These are phyloP conservation scores for Meriones psammophilus DNA, from an alignment of 2,797 vertebrate species.

Conservation along the genomic window DNA sequence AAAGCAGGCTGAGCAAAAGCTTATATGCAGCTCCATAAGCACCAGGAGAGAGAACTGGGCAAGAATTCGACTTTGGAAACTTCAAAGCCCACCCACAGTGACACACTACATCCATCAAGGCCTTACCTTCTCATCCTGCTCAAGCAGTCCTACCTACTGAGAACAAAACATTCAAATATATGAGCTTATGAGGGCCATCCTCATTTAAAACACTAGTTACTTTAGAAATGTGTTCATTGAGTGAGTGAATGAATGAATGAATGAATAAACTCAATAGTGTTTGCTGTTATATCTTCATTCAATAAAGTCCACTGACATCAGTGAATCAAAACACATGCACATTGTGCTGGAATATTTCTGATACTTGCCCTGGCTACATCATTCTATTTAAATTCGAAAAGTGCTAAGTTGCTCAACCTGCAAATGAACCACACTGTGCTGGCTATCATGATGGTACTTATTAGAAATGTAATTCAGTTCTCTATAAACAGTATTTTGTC, in stretches of 20 bases:
- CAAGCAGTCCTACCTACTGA: not conserved
- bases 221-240: not conserved
- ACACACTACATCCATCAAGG: not conserved
- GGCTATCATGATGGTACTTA: constrained; percentile 44
- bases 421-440: constrained; percentile 38
- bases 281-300: constrained; percentile 67
- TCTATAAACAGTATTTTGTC: constrained; percentile 39
- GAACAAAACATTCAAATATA: not conserved
- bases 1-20: too few relatives aligned
- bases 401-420: constrained; percentile 6
- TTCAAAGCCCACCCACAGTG: not conserved
- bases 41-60: too few relatives aligned
- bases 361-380: constrained; percentile 36
- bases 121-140: not conserved
- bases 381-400: constrained; percentile 68
- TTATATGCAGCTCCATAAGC: not conserved
- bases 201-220: not conserved
- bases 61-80: not conserved
- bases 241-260: not conserved
- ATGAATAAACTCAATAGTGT: constrained; percentile 56
- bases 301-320: constrained; percentile 70
- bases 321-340: constrained; percentile 75
- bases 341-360: constrained; percentile 74
- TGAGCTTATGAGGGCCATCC: too few relatives aligned
- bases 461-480: constrained; percentile 60